Evolutionary conservation across 53 echinoderm and acorn worm genomes (phyloP).

Genomic region (Paelopatides confundens): DNA sequence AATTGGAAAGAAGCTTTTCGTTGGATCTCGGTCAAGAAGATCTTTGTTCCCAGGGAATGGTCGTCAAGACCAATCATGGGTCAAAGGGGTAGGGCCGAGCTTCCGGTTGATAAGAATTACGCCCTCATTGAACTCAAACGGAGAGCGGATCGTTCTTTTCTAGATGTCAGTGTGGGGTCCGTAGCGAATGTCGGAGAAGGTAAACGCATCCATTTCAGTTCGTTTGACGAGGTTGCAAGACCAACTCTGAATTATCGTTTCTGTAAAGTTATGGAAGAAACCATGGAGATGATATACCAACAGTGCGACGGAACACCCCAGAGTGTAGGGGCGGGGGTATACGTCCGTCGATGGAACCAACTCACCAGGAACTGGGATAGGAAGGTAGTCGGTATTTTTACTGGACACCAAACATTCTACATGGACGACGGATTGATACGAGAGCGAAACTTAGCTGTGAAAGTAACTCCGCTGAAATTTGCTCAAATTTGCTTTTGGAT

Average conservation of each 20-base stretch:
- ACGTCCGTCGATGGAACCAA: slow-evolving; percentile 82
- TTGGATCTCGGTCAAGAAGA: slow-evolving; percentile 85
- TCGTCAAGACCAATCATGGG: slow-evolving; percentile 43
- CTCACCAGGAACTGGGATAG: slow-evolving; percentile 56
- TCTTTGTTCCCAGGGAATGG: slow-evolving; percentile 84
- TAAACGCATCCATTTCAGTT: slow-evolving; percentile 71
- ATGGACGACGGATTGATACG: slow-evolving; percentile 41
- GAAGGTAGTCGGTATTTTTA: slow-evolving; percentile 77
- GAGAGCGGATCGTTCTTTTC: slow-evolving; percentile 65
- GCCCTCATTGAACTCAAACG: slow-evolving; percentile 80
- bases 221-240: slow-evolving; percentile 70
- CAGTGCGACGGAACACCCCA: slow-evolving; percentile 78
- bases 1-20: slow-evolving; percentile 68
- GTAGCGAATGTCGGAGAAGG: slow-evolving; percentile 70
- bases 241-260: slow-evolving; percentile 82
- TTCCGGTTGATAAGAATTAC: slow-evolving; percentile 88
- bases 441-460: slow-evolving; percentile 79
- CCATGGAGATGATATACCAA: slow-evolving; percentile 76
- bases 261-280: slow-evolving; percentile 74
- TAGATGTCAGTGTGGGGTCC: slow-evolving; percentile 75
- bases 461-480: slow-evolving; percentile 90
- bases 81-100: background rate
- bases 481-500: slow-evolving; percentile 97
- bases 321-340: slow-evolving; percentile 86
- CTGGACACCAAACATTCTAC: slow-evolving; percentile 63